A percentile compares a stretch with the other conserved stretches of the same genome.
phyloP scores from a whole-genome alignment of 92 coral and sea anemone genomes.

The Parazoanthus atlanticus region DNA sequence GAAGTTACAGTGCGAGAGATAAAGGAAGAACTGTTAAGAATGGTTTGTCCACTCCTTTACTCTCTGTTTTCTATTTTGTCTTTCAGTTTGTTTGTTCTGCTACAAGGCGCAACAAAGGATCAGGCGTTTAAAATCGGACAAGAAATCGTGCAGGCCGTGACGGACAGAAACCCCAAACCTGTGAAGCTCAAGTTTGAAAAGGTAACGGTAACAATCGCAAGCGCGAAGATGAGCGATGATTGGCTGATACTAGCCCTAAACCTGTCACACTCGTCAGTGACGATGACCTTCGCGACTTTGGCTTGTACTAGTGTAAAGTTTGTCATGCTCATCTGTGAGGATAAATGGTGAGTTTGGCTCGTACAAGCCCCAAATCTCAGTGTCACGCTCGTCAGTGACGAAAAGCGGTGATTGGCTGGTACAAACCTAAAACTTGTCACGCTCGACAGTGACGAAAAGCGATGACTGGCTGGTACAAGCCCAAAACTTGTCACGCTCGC shows the following conservation, averaged over 20 bases:
- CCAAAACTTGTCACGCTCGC: no score
- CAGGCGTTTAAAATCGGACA: slow-evolving; percentile 88
- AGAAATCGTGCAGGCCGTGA: slow-evolving; percentile 86
- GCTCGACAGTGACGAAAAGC: no score
- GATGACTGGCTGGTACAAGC: no score
- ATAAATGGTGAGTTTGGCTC: no score
- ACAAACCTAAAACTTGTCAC: no score
- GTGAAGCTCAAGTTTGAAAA: slow-evolving; percentile 97
- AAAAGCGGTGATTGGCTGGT: no score
- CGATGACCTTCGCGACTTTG: no score
- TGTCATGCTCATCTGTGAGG: no score
- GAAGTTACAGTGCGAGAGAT: not conserved
- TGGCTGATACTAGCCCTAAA: not conserved
- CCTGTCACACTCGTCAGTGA: not conserved
- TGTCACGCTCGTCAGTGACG: no score
- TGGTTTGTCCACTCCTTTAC: not conserved
- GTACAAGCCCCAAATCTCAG: no score
- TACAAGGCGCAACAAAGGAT: slow-evolving; percentile 90
- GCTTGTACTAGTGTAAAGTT: no score
- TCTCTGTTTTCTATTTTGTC: not conserved
- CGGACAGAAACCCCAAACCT: slow-evolving; percentile 90
- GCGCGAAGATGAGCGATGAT: not conserved
- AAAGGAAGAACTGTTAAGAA: not conserved
- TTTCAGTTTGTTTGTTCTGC: slow-evolving; percentile 85
- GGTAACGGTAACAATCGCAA: slow-evolving; percentile 44